Evolutionary conservation across 2,888 invertebrate genomes (phyloP).

Genomic region (Hoplodrina ambigua): DNA sequence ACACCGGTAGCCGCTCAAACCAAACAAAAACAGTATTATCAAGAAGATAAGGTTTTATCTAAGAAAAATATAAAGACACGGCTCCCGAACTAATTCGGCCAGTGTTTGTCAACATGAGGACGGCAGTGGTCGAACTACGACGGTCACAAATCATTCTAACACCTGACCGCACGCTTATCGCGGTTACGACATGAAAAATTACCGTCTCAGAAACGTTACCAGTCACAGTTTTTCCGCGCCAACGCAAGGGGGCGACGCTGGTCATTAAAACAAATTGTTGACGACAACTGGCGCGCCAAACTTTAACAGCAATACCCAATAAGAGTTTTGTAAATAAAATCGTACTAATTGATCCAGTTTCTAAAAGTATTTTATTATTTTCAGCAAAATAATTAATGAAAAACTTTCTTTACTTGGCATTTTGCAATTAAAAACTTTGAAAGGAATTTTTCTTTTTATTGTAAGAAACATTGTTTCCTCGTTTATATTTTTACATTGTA

Average conservation of each 20-base stretch:
- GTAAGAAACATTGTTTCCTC: constrained; percentile 32
- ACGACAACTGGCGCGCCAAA: constrained; percentile 77
- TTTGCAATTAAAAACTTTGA: constrained; percentile 57
- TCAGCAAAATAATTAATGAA: constrained; percentile 57
- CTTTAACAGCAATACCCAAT: constrained; percentile 59
- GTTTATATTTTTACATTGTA: constrained; percentile 26
- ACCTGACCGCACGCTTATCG: constrained; percentile 87
- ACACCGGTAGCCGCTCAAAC: constrained; percentile 38
- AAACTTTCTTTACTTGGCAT: constrained; percentile 56
- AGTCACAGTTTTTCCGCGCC: constrained; percentile 81
- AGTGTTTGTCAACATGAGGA: constrained; percentile 75
- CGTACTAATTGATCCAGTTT: constrained; percentile 70
- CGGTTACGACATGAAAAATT: constrained; percentile 86
- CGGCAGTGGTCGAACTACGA: constrained; percentile 64
- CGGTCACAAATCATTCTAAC: constrained; percentile 88
- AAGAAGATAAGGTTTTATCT: constrained; percentile 60
- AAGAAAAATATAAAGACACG: constrained; percentile 60
- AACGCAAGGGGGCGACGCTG: constrained; percentile 73
- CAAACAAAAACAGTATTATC: constrained; percentile 62
- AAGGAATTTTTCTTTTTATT: constrained; percentile 41
- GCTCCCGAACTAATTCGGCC: constrained; percentile 61
- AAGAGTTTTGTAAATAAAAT: constrained; percentile 62
- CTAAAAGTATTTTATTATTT: constrained; percentile 63
- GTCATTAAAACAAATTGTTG: constrained; percentile 86
- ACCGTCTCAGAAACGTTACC: constrained; percentile 78